Evolutionary conservation across 2,888 invertebrate species (phyloP).

Genomic region (Drosophila robusta): DNA sequence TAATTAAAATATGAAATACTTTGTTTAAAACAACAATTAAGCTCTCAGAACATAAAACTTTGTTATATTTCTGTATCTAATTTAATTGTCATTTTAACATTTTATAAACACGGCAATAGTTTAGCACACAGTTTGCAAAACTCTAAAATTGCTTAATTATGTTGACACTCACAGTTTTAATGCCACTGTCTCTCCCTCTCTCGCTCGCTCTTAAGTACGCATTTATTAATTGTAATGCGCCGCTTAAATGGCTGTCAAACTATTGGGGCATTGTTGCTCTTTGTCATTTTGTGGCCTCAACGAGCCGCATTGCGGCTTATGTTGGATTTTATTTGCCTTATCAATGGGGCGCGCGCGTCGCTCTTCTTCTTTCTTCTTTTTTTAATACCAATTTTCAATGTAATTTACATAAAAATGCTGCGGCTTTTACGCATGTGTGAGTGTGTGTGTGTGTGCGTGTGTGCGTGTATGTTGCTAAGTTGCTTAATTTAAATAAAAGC

Average conservation of each 20-base stretch:
- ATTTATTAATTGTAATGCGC: conserved; percentile 30
- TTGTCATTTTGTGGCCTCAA: conserved; percentile 21
- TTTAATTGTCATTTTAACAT: too few relatives aligned
- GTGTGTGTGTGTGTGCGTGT: conserved; percentile 10
- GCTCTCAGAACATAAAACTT: too few relatives aligned
- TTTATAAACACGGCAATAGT: too few relatives aligned
- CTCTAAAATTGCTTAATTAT: too few relatives aligned
- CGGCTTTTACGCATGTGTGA: conserved; percentile 31
- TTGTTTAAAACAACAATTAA: too few relatives aligned
- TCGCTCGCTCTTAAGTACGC: not conserved
- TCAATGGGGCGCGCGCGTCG: conserved; percentile 41
- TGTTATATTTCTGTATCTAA: too few relatives aligned
- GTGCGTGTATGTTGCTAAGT: conserved; percentile 44
- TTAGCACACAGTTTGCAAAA: too few relatives aligned
- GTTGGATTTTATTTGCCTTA: conserved; percentile 45
- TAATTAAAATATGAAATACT: too few relatives aligned
- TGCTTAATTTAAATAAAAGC: conserved; percentile 75
- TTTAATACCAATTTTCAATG: conserved; percentile 57
- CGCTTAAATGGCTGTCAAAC: conserved; percentile 32
- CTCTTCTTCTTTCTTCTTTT: conserved; percentile 13
- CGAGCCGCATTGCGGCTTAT: conserved; percentile 13
- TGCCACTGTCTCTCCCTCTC: not conserved
- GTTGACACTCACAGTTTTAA: conserved; percentile 1
- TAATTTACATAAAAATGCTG: conserved; percentile 73
- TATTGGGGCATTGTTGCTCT: conserved; percentile 3